Evolutionary conservation across 2,113 vertebrate genomes (phyloP).

Genomic region (Gobiocypris rarus): DNA sequence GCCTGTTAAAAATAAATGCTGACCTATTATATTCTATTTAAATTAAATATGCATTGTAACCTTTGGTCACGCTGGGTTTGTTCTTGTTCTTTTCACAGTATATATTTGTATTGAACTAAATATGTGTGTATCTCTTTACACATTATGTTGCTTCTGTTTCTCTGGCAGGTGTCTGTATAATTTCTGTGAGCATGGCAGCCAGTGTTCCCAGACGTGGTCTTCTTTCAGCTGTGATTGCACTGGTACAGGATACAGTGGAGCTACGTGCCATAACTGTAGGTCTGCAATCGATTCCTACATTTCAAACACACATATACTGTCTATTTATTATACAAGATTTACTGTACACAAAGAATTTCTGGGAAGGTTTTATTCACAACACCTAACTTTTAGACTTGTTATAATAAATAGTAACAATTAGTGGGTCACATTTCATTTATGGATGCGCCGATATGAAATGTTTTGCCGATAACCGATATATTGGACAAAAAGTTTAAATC

Average conservation of each 20-base stretch:
- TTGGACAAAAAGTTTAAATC: too few relatives aligned
- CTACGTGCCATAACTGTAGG: conserved; percentile 91
- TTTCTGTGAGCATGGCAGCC: conserved; percentile 92
- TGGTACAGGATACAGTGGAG: conserved; percentile 83
- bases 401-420: neutral
- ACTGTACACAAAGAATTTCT: too few relatives aligned
- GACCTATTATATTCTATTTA: neutral
- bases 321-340: neutral
- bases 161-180: conserved; percentile 89
- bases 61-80: neutral
- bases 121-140: neutral
- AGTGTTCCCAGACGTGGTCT: conserved; percentile 90
- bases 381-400: too few relatives aligned
- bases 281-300: conserved; percentile 53
- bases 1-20: conserved; percentile 31
- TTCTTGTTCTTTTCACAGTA: neutral
- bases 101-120: neutral
- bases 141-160: neutral
- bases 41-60: neutral
- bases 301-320: conserved; percentile 10
- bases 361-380: too few relatives aligned
- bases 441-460: too few relatives aligned
- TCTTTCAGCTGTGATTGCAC: conserved; percentile 90
- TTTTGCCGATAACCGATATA: too few relatives aligned
- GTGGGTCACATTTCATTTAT: neutral